Evolutionary conservation across 2,888 invertebrate species (phyloP), one percentile per base, ranked within the genome.

Genomic region (Drosophila anomalata): DNA sequence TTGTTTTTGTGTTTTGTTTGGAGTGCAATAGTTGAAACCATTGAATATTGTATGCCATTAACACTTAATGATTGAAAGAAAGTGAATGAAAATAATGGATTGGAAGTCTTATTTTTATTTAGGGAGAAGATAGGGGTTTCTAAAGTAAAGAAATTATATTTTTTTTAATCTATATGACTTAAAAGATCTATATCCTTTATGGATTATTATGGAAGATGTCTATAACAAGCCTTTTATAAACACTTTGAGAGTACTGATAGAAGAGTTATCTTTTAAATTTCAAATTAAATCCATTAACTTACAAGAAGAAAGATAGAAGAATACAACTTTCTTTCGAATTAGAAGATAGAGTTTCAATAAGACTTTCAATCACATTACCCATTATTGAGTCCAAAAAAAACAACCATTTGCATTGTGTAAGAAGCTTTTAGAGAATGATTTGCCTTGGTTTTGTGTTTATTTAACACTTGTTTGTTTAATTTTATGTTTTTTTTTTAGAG

Each of bases 391-490:
- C 17, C 17, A 31, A 14, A 29, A n/a, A 65, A 46, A 26, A 50
- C 51, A 60, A 59, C 31, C 46, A 73, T 36, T 70, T 79, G 69
- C 74, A 69, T 79, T 86, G 67, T 79, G 75, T 58, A 75, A 75
- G 44, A 68, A 29, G 84, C 86, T 74, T 86, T 86, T 86, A 82
- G 80, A 73, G 83, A 87, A 87, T 81, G 81, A 80, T 81, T 78
- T 81, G 57, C 52, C 63, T 47, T 67, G 17, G 39, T 54, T 57
- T 53, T 14, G 36, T 50, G 31, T 41, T 42, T 53, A 8, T 1
- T 44, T 51, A 36, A 20, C 7, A 47, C 22, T 24, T 24, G 4
- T 24, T 24, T 24, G 22, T 26, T 20, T 39, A 12, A 0, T 33
- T 59, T 48, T 5, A 8, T 51, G 2, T 41, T 26, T 2, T 31